Percentiles rank a stretch among this genome's conserved stretches.
phyloP scores from a whole-genome alignment of 1,140 invertebrate species.

The Drosophila persimilis region DNA sequence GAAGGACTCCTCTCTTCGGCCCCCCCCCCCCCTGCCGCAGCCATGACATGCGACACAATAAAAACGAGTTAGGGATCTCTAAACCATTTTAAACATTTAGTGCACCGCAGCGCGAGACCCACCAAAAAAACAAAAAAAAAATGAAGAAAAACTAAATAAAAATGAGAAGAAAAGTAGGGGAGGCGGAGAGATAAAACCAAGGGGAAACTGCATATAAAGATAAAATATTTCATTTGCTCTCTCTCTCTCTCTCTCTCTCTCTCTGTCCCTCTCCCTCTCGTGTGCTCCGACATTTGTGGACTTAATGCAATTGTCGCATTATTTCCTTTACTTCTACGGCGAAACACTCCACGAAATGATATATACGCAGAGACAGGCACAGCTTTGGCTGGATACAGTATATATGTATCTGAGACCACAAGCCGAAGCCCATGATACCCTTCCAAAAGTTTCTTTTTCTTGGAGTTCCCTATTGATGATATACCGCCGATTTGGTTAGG shows the following conservation, averaged over 20 bases:
- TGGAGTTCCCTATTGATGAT: too few relatives aligned
- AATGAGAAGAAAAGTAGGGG: not conserved
- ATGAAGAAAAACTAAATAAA: not conserved
- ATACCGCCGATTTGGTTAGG: too few relatives aligned
- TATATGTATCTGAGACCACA: not conserved
- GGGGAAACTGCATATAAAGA: constrained; percentile 48
- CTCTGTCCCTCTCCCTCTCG: constrained; percentile 3
- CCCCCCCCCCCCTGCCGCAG: not conserved
- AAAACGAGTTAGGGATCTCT: constrained; percentile 58
- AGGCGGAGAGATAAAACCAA: constrained; percentile 5
- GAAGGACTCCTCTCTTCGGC: too few relatives aligned
- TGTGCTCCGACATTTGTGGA: constrained; percentile 22
- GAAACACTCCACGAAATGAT: constrained; percentile 23
- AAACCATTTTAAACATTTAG: constrained; percentile 60
- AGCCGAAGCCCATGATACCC: too few relatives aligned
- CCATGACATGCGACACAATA: constrained; percentile 38
- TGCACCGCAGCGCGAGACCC: constrained; percentile 38
- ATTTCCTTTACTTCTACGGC: constrained; percentile 39
- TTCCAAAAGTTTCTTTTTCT: too few relatives aligned
- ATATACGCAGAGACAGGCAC: constrained; percentile 31
- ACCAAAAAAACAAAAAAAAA: not conserved
- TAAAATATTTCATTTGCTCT: constrained; percentile 51
- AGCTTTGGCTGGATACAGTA: too few relatives aligned
- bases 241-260: not conserved
- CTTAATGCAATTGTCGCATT: constrained; percentile 65